Percentiles rank a stretch among this genome's conserved stretches.
Conservation (phyloP, 2,113 vertebrate species). For the Hirundichthys speculiger region DNA sequence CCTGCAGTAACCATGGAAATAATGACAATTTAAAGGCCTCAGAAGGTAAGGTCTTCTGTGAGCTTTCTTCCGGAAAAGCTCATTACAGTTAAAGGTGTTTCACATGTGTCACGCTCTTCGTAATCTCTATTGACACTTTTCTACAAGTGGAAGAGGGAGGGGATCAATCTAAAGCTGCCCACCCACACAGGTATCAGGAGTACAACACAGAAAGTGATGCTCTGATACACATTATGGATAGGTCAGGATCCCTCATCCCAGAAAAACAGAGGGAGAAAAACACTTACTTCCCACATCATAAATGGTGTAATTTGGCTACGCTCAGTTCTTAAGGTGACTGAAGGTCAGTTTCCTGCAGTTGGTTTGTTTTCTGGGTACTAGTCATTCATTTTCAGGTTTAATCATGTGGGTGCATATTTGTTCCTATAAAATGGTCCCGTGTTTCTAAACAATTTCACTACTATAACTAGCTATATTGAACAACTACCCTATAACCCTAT, state of each 20-base stretch:
- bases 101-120: constrained; percentile 59
- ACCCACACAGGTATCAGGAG: constrained; percentile 15
- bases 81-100: constrained; percentile 66
- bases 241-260: constrained; percentile 26
- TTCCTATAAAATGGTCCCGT: too few species aligned
- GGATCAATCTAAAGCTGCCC: constrained; percentile 44
- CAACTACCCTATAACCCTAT: too few species aligned
- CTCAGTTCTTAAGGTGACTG: constrained; percentile 19
- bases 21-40: constrained; percentile 63
- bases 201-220: constrained; percentile 37
- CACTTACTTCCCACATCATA: background rate
- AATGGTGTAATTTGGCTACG: constrained; percentile 7
- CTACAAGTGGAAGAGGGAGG: constrained; percentile 30
- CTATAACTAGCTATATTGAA: too few species aligned
- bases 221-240: constrained; percentile 48
- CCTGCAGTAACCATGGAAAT: constrained; percentile 72
- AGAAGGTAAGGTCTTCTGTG: constrained; percentile 39
- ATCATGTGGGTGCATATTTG: background rate
- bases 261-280: constrained; percentile 43
- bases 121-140: constrained; percentile 66
- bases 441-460: too few species aligned
- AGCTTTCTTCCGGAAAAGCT: constrained; percentile 67
- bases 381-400: background rate
- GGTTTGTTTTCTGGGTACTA: too few species aligned
- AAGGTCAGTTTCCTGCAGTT: constrained; percentile 26